Percentiles rank a stretch among this genome's conserved stretches.
These are phyloP conservation scores for Virgularia gustaviana DNA, from an alignment of 92 coral and sea anemone genomes.

Conservation along the genomic window DNA sequence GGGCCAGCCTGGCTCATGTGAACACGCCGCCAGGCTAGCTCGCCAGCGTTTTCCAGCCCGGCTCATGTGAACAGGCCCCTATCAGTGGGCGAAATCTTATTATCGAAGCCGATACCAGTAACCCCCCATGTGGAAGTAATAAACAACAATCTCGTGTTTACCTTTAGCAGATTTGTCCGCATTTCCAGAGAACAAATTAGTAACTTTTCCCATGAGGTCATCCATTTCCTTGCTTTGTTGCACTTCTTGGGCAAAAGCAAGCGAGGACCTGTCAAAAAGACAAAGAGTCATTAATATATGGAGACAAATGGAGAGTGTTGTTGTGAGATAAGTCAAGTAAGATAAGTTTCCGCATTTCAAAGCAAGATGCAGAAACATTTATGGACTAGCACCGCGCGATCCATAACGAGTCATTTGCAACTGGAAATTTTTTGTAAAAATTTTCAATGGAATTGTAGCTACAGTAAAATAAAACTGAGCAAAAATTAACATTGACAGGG, in stretches of 20 bases:
- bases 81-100: not conserved
- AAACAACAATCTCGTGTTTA: not conserved
- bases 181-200: slow-evolving; percentile 65
- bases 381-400: no score
- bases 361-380: not conserved
- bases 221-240: slow-evolving; percentile 94
- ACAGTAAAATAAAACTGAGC: no score
- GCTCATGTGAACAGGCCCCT: no score
- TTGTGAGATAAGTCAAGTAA: no score
- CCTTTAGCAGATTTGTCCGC: not conserved
- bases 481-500: no score
- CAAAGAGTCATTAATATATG: not conserved
- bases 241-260: slow-evolving; percentile 92
- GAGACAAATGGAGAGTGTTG: no score
- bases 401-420: no score
- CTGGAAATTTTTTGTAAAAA: no score
- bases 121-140: not conserved
- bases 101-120: not conserved
- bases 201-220: slow-evolving; percentile 80
- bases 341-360: not conserved
- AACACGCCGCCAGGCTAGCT: no score
- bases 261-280: slow-evolving; percentile 79
- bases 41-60: no score
- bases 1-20: no score
- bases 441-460: no score